Evolutionary conservation across 2,888 invertebrate species (phyloP).

Genomic region (Malacosoma neustria): DNA sequence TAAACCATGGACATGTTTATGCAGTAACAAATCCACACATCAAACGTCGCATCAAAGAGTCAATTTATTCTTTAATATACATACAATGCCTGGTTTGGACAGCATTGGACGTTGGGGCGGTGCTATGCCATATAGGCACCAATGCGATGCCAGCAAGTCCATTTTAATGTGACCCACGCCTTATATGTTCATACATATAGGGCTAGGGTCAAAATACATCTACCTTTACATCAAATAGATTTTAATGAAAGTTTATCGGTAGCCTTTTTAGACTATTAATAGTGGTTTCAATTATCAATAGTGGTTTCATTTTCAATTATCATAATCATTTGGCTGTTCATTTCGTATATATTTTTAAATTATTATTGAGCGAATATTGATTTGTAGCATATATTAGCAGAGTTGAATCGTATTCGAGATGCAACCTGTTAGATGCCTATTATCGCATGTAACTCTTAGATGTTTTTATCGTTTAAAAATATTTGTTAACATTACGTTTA

Average conservation of each 20-base stretch:
- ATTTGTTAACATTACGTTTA: too few species aligned
- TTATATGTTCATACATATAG: background rate
- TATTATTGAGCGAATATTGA: too few species aligned
- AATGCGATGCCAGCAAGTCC: background rate
- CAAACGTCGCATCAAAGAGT: background rate
- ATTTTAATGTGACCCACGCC: background rate
- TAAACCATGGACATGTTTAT: background rate
- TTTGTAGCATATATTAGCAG: too few species aligned
- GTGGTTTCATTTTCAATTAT: too few species aligned
- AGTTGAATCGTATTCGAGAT: too few species aligned
- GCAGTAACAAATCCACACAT: background rate
- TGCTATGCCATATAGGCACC: background rate
- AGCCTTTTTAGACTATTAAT: background rate
- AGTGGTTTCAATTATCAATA: too few species aligned
- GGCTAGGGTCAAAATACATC: background rate
- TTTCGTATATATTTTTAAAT: too few species aligned
- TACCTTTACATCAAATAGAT: background rate
- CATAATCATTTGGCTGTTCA: too few species aligned
- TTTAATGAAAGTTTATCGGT: background rate
- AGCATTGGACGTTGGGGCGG: background rate
- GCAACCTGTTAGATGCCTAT: too few species aligned
- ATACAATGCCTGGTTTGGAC: background rate
- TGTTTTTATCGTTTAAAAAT: too few species aligned
- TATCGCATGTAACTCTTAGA: too few species aligned
- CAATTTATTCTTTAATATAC: background rate